Evolutionary conservation across 2,113 vertebrate species (phyloP), one percentile per base, ranked within the genome.

Genomic region (Rhinoderma darwinii): DNA sequence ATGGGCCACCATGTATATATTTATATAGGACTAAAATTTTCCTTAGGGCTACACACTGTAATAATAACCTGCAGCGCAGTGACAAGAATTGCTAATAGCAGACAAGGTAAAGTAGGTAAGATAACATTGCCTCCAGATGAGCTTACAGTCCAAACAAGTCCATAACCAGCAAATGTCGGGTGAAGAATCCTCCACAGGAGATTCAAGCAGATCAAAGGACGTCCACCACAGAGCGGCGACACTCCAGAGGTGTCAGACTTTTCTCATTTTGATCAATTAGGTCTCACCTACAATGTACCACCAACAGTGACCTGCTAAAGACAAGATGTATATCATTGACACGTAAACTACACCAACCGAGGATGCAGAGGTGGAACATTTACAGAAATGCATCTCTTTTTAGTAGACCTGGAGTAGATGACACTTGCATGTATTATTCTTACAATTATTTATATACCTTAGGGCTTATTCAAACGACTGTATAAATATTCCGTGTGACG

Each of bases 231-330:
- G 51, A 61, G 20, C 61, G 18, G 41, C 25, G 43, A 68, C 59
- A 66, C 54, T 54, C 11, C n/a, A 82, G 41, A 82, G 5, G 56
- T 66, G 80, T 68, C 56, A 43, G 25, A 66, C 18, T 68, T 68
- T 39, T 44, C 80, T 82, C 80, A 44, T 68, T 30, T 82, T 32
- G 25, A 63, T 82, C 39, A 66, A 82, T 82, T 66, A 82, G 61
- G 22, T 44, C 25, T 47, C 80, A 82, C 80, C 59, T 68, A 66
- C 20, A 39, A 4, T 68, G 80, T 32, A 66, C 61, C 61, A 66
- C 80, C 80, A 66, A 82, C 37, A 82, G 80, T 66, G 59, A 82
- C 59, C 20, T 63, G 79, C 37, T 41, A 27, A 30, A 63, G 32
- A 43, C 27, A 10, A 82, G 27, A 44, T 32, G 18, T 66, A 82